phyloP scores from a whole-genome alignment of 1,140 invertebrate species.

The Brachionus asplanchnoidis region DNA sequence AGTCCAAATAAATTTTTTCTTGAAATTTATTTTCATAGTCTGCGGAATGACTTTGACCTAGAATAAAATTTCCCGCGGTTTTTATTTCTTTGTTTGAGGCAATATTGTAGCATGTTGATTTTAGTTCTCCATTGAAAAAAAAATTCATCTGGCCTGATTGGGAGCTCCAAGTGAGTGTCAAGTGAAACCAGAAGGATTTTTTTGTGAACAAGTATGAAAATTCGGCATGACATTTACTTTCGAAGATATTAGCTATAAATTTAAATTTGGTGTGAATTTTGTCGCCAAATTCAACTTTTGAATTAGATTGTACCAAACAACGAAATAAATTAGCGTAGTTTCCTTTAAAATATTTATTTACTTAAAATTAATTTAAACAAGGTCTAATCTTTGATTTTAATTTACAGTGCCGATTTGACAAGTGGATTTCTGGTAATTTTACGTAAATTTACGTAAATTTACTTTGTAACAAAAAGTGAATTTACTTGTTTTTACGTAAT shows the following conservation, averaged over 20 bases:
- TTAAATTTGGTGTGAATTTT: not conserved
- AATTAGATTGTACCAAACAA: slow-evolving; percentile 7
- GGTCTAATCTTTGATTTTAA: too few species aligned
- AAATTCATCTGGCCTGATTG: not conserved
- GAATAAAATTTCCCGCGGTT: not conserved
- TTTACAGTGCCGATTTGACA: too few species aligned
- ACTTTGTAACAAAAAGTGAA: too few species aligned
- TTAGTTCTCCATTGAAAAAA: slow-evolving; percentile 25
- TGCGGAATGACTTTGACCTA: not conserved
- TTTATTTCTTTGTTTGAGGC: slow-evolving; percentile 16
- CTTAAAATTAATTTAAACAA: too few species aligned
- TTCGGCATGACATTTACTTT: slow-evolving; percentile 13
- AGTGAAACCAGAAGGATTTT: slow-evolving; percentile 23
- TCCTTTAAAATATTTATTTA: slow-evolving; percentile 45
- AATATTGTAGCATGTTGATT: not conserved
- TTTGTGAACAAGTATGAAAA: not conserved
- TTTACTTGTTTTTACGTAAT: too few species aligned
- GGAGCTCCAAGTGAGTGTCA: slow-evolving; percentile 28
- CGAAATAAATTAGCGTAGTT: slow-evolving; percentile 37
- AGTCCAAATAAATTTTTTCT: not conserved
- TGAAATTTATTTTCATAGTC: not conserved
- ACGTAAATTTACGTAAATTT: too few species aligned
- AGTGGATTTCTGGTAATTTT: too few species aligned
- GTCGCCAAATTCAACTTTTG: not conserved
- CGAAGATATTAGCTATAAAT: not conserved